phyloP scores from a whole-genome alignment of 2,888 invertebrate genomes.

The Cephonodes hylas region DNA sequence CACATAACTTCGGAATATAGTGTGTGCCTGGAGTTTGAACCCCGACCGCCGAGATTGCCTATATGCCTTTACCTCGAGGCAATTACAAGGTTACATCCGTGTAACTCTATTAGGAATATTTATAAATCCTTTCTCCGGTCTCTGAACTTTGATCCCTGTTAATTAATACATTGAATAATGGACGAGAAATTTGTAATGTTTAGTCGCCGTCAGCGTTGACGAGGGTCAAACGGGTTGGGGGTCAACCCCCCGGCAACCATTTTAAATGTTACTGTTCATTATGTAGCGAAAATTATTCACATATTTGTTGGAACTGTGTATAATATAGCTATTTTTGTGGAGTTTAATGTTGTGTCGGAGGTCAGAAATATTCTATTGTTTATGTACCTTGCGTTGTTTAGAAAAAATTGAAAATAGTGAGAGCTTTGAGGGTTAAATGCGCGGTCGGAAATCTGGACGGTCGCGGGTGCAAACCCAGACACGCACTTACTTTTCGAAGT shows the following conservation, averaged over 20 bases:
- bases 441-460: too few species aligned
- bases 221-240: constrained; percentile 1
- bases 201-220: constrained; percentile 10
- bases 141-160: background rate
- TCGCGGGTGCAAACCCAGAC: too few species aligned
- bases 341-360: background rate
- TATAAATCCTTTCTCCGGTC: background rate
- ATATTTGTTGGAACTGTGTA: background rate
- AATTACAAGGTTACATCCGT: too few species aligned
- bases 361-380: background rate
- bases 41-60: too few species aligned
- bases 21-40: too few species aligned
- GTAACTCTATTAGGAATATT: background rate
- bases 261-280: background rate
- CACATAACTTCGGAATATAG: too few species aligned
- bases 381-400: background rate
- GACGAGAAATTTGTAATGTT: constrained; percentile 9
- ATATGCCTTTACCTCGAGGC: too few species aligned
- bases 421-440: too few species aligned
- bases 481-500: too few species aligned
- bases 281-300: background rate
- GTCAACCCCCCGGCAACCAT: background rate
- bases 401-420: too few species aligned
- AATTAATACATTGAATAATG: constrained; percentile 12
- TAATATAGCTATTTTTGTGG: background rate